Base-by-base conservation (phyloP, 2,888 invertebrate species). In the Drosophila acutilabella region DNA sequence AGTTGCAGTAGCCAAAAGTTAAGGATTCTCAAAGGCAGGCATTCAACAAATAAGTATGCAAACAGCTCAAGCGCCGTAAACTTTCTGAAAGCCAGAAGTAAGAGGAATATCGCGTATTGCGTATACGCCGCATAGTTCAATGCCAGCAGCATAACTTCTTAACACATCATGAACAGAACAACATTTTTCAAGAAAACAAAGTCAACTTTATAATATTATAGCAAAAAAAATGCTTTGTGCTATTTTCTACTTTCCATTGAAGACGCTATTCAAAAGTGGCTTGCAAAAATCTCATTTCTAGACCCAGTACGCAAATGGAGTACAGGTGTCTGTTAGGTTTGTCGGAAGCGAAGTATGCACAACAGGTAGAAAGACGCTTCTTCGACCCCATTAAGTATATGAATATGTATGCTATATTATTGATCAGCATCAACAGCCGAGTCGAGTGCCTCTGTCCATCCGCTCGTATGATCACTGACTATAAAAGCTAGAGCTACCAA, bases 1-100 rank as follows among this genome's bases (percentile, higher is more conserved):
- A 74, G 80, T 77, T 65, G 69, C 80, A 82, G 74, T 73, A 66
- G 83, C 83, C 69, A 61, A 88, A 83, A 83, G 78, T 88, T 82
- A 65, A 67, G 83, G 65, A 47, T 51, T 51, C 58, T 61, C 80
- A 76, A 80, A 76, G 72, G 52, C 70, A 71, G 72, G 58, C 68
- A 4, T 16, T 8, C 54, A 52, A 44, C n/a, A 61, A 85, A 62
- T 64, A 64, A 62, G 84, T 74, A 83, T 78, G 81, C 68, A 70
- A 84, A 58, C 59, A 47, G 65, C 72, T 64, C 58, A 62, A 79
- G 47, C 66, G 53, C 48, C 57, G 36, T 61, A 69, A 84, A 79
- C 79, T 79, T 71, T 60, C 38, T 57, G 13, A 26, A 52, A 38
- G 44, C 50, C 47, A 53, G 20, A 51, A 64, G 53, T 52, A 33